These are phyloP conservation scores for Orbicella faveolata DNA, from an alignment of 64 coral and sea anemone species.

Conservation along the genomic window DNA sequence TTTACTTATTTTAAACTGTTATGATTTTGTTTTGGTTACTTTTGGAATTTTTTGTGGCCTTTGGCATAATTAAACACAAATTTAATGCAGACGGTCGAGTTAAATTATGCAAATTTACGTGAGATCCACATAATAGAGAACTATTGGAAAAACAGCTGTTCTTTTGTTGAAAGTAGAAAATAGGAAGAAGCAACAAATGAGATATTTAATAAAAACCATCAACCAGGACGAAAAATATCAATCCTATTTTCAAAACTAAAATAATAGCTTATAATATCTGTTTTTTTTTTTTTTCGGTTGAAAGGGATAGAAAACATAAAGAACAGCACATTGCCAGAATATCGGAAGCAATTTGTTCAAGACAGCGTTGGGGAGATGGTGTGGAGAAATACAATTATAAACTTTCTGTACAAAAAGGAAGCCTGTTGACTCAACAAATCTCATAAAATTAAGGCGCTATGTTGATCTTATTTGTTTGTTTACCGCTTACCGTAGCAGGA, in stretches of 20 bases:
- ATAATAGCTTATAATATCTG: no score
- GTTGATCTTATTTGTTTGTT: background rate
- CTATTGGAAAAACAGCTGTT: constrained; percentile 27
- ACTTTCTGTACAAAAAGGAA: background rate
- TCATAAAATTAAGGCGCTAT: background rate
- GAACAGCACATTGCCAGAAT: background rate
- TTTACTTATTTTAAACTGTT: no score
- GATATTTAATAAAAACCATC: background rate
- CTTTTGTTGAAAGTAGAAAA: background rate
- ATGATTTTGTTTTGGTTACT: no score
- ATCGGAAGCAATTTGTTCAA: background rate
- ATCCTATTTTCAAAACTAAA: background rate
- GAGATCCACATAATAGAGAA: background rate
- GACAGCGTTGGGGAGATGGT: background rate
- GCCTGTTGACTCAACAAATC: background rate
- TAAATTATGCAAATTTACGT: background rate
- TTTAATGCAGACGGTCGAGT: background rate
- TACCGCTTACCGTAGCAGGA: background rate
- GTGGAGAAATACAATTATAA: background rate
- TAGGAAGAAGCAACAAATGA: background rate
- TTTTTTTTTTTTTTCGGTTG: background rate
- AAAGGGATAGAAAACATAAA: background rate
- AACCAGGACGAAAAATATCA: background rate
- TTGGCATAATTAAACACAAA: background rate
- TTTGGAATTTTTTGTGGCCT: background rate